Evolutionary conservation across 2,113 vertebrate species (phyloP), one percentile per base, ranked within the genome.

Genomic region (Oryzias celebensis): DNA sequence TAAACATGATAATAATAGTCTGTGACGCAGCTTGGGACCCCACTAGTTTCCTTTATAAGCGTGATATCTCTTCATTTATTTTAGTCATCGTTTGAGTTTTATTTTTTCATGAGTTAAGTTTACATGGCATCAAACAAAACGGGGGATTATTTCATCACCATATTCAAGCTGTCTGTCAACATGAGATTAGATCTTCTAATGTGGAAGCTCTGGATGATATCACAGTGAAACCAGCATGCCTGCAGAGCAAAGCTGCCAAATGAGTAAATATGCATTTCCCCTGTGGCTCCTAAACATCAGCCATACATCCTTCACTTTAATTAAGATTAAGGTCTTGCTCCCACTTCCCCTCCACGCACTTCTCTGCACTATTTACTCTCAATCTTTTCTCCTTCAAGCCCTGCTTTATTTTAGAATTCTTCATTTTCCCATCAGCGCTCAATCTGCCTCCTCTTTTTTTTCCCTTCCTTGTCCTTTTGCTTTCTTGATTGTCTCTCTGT

Each of bases 251-350:
- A 81, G 75, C 78, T 79, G 68, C 54, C 75, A 81, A 87, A 87
- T 82, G 68, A 88, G 69, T 76, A 77, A 79, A 85, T 77, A 69
- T 72, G 73, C 80, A 78, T 86, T 84, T 73, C 66, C 82, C 83
- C 81, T 7, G 71, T 74, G 83, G 84, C 76, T 78, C 68, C 71
- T 63, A 67, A 84, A 85, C 75, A 84, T 74, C 76, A 79, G 64
- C 81, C 78, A 85, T 80, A 79, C 72, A 86, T 86, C 77, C 53
- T 77, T 82, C 68, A 71, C 70, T 80, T 77, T 85, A 88, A 88
- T 88, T 84, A 86, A 77, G 77, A 85, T 74, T 58, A 85, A 82
- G 51, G 58, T 74, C 70, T 55, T 45, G 58, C 67, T 78, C 64
- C 67, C 23, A 68, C 49, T 55, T 66, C 59, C 48, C 78, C 58